These are phyloP conservation scores for Leptinotarsa peninsularis DNA, from an alignment of 2,888 invertebrate species.

Conservation along the genomic window DNA sequence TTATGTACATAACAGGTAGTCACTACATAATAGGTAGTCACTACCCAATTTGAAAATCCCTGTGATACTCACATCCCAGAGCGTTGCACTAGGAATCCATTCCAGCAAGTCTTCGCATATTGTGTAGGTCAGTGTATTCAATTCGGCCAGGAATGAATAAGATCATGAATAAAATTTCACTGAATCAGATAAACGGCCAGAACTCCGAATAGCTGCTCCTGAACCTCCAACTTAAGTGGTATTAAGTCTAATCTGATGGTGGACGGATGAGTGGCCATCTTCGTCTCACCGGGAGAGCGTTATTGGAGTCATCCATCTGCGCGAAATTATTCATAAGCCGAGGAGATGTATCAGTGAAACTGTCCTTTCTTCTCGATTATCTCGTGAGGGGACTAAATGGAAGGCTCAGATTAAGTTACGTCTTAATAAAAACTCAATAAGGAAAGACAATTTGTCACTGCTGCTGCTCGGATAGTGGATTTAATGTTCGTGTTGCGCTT, in stretches of 20 bases:
- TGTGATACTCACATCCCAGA: not conserved
- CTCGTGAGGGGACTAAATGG: slow-evolving; percentile 43
- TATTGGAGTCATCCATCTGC: slow-evolving; percentile 62
- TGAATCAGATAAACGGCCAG: slow-evolving; percentile 49
- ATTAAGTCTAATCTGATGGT: slow-evolving; percentile 62
- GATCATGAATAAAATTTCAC: slow-evolving; percentile 50
- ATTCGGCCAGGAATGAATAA: slow-evolving; percentile 42
- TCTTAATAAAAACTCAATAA: slow-evolving; percentile 48
- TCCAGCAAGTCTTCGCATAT: not conserved
- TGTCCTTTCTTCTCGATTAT: slow-evolving; percentile 39
- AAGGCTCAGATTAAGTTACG: slow-evolving; percentile 47
- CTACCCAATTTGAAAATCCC: too few relatives aligned
- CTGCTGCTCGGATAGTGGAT: slow-evolving; percentile 24
- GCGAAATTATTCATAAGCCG: slow-evolving; percentile 63
- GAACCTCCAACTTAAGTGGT: slow-evolving; percentile 56
- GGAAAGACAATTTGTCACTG: slow-evolving; percentile 50
- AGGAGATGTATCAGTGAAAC: slow-evolving; percentile 36
- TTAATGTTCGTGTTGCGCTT: slow-evolving; percentile 21
- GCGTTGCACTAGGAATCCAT: not conserved
- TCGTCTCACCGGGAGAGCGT: slow-evolving; percentile 55
- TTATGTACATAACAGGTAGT: too few relatives aligned
- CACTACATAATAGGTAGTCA: too few relatives aligned
- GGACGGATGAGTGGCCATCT: slow-evolving; percentile 56
- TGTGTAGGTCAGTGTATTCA: slow-evolving; percentile 32
- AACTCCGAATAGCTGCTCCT: slow-evolving; percentile 52